These are phyloP conservation scores for Pyrochroa serraticornis DNA, from an alignment of 2,888 invertebrate species.

Conservation along the genomic window DNA sequence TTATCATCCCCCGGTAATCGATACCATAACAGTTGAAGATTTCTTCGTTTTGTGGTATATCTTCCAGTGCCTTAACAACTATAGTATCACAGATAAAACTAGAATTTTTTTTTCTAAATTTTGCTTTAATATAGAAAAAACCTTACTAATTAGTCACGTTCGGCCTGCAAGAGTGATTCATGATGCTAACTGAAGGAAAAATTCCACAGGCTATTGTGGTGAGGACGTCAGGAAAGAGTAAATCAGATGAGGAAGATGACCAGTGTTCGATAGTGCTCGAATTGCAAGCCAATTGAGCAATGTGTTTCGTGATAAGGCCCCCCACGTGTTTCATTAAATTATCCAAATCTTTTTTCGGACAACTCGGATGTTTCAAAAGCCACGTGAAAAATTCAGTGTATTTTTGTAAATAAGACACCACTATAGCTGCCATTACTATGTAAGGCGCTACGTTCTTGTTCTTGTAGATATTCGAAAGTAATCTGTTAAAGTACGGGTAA, in stretches of 20 bases:
- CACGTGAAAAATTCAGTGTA: conserved; percentile 69
- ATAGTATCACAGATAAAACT: conserved; percentile 76
- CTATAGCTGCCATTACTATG: conserved; percentile 72
- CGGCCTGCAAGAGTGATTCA: conserved; percentile 93
- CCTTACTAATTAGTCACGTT: conserved; percentile 75
- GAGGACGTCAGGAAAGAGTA: conserved; percentile 46
- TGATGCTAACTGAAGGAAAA: conserved; percentile 84
- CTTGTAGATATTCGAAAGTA: conserved; percentile 76
- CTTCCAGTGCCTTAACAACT: conserved; percentile 71
- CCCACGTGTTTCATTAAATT: conserved; percentile 59
- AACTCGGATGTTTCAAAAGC: conserved; percentile 54
- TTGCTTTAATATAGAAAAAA: not conserved
- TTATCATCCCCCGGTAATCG: conserved; percentile 70
- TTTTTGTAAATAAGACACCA: conserved; percentile 68
- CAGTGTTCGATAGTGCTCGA: conserved; percentile 54
- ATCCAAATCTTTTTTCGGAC: conserved; percentile 54
- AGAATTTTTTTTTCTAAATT: conserved; percentile 38
- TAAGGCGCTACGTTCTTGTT: conserved; percentile 71
- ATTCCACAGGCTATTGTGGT: conserved; percentile 73
- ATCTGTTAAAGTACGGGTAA: conserved; percentile 71
- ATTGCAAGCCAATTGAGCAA: conserved; percentile 72
- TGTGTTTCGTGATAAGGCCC: conserved; percentile 73
- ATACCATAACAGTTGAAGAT: conserved; percentile 87
- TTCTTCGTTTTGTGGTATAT: conserved; percentile 71
- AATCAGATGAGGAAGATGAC: conserved; percentile 46